Conservation (phyloP, 1,140 invertebrate species). For the Arctopsyche grandis region DNA sequence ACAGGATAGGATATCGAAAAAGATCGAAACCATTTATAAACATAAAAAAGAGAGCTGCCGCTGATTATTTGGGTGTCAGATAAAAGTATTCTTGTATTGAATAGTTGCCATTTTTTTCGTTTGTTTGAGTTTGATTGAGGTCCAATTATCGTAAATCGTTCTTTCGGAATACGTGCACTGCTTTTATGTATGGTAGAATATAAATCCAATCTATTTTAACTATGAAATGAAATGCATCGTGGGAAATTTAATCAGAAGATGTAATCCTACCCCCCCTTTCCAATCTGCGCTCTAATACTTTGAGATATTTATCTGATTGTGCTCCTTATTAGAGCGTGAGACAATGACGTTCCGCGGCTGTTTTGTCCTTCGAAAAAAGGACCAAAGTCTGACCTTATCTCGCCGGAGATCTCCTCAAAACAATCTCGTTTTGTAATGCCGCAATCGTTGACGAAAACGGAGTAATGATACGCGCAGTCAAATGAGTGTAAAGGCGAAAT, state of each 20-base stretch:
- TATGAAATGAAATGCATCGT: background rate
- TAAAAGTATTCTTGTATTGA: too few relatives aligned
- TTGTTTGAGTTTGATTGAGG: too few relatives aligned
- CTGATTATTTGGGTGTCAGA: too few relatives aligned
- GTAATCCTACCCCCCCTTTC: background rate
- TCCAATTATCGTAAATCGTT: too few relatives aligned
- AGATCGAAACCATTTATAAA: too few relatives aligned
- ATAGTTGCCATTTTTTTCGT: too few relatives aligned
- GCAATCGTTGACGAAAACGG: constrained; percentile 18
- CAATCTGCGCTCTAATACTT: background rate
- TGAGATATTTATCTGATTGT: background rate
- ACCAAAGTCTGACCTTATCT: constrained; percentile 8
- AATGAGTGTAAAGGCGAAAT: background rate
- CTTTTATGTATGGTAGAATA: too few relatives aligned
- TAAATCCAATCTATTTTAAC: too few relatives aligned
- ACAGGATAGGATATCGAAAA: too few relatives aligned
- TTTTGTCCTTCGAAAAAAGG: constrained; percentile 18
- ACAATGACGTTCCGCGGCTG: constrained; percentile 20
- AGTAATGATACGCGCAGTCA: constrained; percentile 19
- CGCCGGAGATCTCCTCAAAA: constrained; percentile 17
- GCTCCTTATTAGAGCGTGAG: constrained; percentile 18
- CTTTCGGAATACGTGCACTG: too few relatives aligned
- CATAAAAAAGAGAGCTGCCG: too few relatives aligned
- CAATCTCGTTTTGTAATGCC: constrained; percentile 19
- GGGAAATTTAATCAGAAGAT: constrained; percentile 1